Evolutionary conservation across 2,113 vertebrate species (phyloP).

Genomic region (Rafetus swinhoei): DNA sequence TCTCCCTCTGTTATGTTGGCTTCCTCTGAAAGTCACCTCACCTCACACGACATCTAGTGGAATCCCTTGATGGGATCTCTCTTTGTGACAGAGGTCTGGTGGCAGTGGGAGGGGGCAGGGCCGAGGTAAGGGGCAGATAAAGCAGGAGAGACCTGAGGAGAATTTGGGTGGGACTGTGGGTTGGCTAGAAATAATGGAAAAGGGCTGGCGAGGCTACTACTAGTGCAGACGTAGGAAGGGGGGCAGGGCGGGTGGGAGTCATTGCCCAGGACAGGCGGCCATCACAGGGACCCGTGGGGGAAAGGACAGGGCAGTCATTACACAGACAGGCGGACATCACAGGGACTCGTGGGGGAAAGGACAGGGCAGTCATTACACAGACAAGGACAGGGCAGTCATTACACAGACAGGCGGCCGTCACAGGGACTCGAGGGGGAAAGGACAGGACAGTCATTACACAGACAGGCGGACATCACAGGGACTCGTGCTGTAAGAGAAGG

Average conservation of each 20-base stretch:
- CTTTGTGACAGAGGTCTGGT: neutral
- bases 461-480: too few species aligned
- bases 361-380: too few species aligned
- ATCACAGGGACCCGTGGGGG: too few species aligned
- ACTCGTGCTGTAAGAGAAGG: neutral
- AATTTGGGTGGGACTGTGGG: neutral
- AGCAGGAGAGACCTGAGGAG: neutral
- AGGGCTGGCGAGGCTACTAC: neutral
- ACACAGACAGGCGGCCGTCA: too few species aligned
- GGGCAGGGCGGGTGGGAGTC: accelerated
- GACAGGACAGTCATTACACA: neutral
- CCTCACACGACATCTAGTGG: accelerated
- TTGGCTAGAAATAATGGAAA: neutral
- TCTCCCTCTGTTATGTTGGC: neutral
- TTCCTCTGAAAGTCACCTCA: neutral
- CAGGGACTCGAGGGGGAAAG: neutral
- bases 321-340: too few species aligned
- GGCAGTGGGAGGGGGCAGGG: neutral
- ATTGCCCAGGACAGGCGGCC: too few species aligned
- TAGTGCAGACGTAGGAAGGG: neutral
- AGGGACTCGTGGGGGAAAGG: neutral
- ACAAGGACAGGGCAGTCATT: too few species aligned
- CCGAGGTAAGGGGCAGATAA: neutral
- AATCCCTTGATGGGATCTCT: neutral
- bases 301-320: neutral